Conservation (phyloP, 2,888 invertebrate species). For the Netelia inedita region DNA sequence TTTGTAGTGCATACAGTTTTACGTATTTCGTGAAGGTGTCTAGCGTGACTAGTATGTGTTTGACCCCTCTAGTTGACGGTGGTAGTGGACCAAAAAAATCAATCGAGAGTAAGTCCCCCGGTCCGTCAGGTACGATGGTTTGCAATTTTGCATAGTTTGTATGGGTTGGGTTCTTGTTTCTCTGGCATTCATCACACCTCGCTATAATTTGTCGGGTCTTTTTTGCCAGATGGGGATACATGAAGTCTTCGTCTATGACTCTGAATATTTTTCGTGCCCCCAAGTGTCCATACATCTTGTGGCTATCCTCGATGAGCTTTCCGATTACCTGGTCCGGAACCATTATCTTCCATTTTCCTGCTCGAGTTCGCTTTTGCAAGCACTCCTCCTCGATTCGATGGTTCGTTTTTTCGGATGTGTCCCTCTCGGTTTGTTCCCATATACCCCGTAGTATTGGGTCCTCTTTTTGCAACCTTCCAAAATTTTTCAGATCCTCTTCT, state of each 20-base stretch:
- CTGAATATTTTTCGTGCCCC: slow-evolving; percentile 11
- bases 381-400: neutral
- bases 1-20: too few relatives aligned
- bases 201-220: neutral
- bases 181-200: slow-evolving; percentile 4
- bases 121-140: slow-evolving; percentile 3
- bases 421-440: neutral
- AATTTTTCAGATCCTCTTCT: neutral
- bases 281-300: slow-evolving; percentile 19
- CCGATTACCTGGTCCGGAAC: neutral
- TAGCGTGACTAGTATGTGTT: neutral
- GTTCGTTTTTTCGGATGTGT: neutral
- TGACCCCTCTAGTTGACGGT: neutral
- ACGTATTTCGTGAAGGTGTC: slow-evolving; percentile 9
- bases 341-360: neutral
- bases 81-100: slow-evolving; percentile 24
- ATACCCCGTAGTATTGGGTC: neutral
- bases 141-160: neutral
- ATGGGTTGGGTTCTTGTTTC: slow-evolving; percentile 2
- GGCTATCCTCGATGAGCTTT: neutral
- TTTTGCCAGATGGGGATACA: neutral
- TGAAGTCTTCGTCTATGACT: neutral
- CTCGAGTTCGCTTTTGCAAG: too few relatives aligned
- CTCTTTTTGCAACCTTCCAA: too few relatives aligned
- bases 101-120: slow-evolving; percentile 15